phyloP scores from a whole-genome alignment of 2,797 vertebrate species.

The Amphiprion clarkii region DNA sequence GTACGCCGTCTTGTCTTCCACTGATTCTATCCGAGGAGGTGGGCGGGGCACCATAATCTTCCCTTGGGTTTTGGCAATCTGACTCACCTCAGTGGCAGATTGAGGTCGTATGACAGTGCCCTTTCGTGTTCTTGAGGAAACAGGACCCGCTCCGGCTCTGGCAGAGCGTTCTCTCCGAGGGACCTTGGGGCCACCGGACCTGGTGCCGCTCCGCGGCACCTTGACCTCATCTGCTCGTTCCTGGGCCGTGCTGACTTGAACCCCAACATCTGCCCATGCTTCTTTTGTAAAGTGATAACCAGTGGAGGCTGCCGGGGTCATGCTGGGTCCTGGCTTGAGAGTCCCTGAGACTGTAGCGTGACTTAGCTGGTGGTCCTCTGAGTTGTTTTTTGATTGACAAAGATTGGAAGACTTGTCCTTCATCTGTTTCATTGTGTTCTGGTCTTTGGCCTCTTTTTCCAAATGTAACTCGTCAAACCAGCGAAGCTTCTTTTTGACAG shows the following conservation, averaged over 20 bases:
- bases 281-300: constrained; percentile 85
- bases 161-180: constrained; percentile 76
- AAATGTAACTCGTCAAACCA: constrained; percentile 90
- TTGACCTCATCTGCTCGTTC: constrained; percentile 71
- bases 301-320: constrained; percentile 68
- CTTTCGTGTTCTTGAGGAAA: constrained; percentile 80
- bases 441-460: constrained; percentile 54
- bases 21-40: constrained; percentile 77
- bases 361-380: constrained; percentile 75
- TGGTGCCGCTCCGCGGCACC: constrained; percentile 64
- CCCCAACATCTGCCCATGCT: constrained; percentile 86
- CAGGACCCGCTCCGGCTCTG: constrained; percentile 63
- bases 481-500: constrained; percentile 86
- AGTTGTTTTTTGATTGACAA: constrained; percentile 50
- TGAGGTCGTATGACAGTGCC: constrained; percentile 82
- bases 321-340: constrained; percentile 64
- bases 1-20: constrained; percentile 50
- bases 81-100: constrained; percentile 81
- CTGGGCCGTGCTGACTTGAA: constrained; percentile 77
- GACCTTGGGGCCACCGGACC: constrained; percentile 71
- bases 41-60: constrained; percentile 85
- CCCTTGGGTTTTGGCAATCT: constrained; percentile 81
- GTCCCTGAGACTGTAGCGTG: constrained; percentile 61
- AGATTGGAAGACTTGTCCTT: constrained; percentile 29
- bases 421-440: constrained; percentile 40